Conservation (phyloP, 1,140 invertebrate genomes). For the Sweltsa coloradensis region DNA sequence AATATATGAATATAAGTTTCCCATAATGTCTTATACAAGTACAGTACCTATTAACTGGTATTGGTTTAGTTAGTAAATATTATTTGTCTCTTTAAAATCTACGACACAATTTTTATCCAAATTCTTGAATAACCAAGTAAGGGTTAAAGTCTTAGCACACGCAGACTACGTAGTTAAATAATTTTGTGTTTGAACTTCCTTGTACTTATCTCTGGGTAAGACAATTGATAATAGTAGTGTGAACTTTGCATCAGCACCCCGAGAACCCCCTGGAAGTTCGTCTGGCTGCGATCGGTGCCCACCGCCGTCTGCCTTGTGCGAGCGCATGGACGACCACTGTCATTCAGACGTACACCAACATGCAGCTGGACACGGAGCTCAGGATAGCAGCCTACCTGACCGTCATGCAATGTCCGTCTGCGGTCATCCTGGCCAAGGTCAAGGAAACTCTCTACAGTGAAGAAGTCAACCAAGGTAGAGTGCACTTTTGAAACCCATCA, state of each 20-base stretch:
- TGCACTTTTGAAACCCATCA: too few species aligned
- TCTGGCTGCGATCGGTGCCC: slow-evolving; percentile 23
- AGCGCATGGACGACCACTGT: slow-evolving; percentile 29
- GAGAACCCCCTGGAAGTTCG: slow-evolving; percentile 31
- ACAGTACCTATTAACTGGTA: too few species aligned
- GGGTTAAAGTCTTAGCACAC: background rate
- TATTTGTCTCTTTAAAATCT: background rate
- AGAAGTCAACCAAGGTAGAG: slow-evolving; percentile 73
- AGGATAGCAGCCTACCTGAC: slow-evolving; percentile 79
- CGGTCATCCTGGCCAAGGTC: slow-evolving; percentile 56
- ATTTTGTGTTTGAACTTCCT: too few species aligned
- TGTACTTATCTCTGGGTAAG: too few species aligned
- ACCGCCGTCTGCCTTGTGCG: slow-evolving; percentile 24
- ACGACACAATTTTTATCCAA: background rate
- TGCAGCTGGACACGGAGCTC: slow-evolving; percentile 63
- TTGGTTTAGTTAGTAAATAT: too few species aligned
- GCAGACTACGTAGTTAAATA: too few species aligned
- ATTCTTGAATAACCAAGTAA: background rate
- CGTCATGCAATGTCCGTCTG: slow-evolving; percentile 77
- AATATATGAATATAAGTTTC: too few species aligned
- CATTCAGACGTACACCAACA: slow-evolving; percentile 55
- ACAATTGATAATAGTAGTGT: too few species aligned
- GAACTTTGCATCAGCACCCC: too few species aligned
- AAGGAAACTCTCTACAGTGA: slow-evolving; percentile 57
- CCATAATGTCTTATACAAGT: too few species aligned